phyloP scores from a whole-genome alignment of 2,797 vertebrate species.

The Pseudopleuronectes americanus region DNA sequence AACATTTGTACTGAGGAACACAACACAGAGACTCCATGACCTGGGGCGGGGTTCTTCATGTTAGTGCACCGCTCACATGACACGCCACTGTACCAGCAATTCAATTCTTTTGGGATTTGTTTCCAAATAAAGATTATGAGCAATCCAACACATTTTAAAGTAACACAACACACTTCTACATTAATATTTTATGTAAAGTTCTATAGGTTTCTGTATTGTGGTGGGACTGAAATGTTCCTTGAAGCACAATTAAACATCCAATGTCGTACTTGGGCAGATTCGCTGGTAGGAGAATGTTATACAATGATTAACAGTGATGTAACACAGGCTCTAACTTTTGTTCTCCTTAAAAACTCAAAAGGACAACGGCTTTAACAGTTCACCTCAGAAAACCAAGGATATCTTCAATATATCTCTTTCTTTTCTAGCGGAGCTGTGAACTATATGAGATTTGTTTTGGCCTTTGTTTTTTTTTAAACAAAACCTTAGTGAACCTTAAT shows the following conservation, averaged over 20 bases:
- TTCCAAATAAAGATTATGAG: background rate
- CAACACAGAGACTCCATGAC: slow-evolving; percentile 56
- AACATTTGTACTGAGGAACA: slow-evolving; percentile 57
- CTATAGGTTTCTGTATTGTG: background rate
- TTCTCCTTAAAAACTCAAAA: slow-evolving; percentile 33
- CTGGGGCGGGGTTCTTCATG: slow-evolving; percentile 33
- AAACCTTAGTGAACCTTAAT: background rate
- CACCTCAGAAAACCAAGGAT: slow-evolving; percentile 19
- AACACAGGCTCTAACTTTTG: slow-evolving; percentile 24
- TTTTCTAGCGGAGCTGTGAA: background rate
- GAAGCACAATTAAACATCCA: slow-evolving; percentile 1
- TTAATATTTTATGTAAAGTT: background rate
- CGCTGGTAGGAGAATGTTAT: background rate
- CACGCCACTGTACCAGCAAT: slow-evolving; percentile 24
- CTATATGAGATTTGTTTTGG: background rate
- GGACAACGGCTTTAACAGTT: slow-evolving; percentile 5
- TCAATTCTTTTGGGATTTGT: background rate
- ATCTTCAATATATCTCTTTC: slow-evolving; percentile 8
- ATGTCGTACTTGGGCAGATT: slow-evolving; percentile 12
- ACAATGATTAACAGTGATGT: slow-evolving; percentile 15
- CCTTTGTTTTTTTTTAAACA: too few relatives aligned
- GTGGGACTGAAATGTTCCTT: background rate
- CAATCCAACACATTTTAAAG: too few relatives aligned
- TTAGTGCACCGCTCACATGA: slow-evolving; percentile 34
- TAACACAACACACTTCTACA: too few relatives aligned